Evolutionary conservation across 2,113 vertebrate genomes (phyloP), one percentile per base, ranked within the genome.

Genomic region (Corvus cornix): DNA sequence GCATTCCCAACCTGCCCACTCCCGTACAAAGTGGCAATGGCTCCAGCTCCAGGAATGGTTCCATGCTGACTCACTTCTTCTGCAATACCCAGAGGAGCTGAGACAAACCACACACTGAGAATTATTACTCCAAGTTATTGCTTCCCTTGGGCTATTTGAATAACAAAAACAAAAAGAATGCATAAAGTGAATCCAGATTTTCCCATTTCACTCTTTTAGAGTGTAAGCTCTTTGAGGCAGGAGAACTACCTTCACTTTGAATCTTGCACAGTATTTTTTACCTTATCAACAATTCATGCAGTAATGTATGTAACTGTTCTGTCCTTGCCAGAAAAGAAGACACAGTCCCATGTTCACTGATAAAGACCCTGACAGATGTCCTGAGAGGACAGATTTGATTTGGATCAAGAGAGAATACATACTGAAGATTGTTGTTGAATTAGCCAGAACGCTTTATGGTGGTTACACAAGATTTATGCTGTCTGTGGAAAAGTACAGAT

Each of bases 71-170:
- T 97, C 91, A 95, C 77, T 84, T 62, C 78, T 90, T 77, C 95
- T 96, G 88, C 75, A 94, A 89, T 78, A 92, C 82, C 84, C 90
- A 96, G 53, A 84, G 83, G 79, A 92, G 75, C 37, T 27, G 70
- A 96, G 90, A 91, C 76, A 97, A 97, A 95, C 95, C 95, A 96
- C 94, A 92, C 90, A 97, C 94, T 90, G 70, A 93, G 94, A 90
- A 93, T 75, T 94, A 91, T 76, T 87, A 89, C 86, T 95, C 60
- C 88, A 79, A 94, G 72, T 93, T 94, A 95, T 88, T 96, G 80
- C 86, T 75, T 96, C 90, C 68, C 84, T 90, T 92, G 72, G 94
- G 83, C 87, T 80, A 96, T 93, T 26, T 90, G 87, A 97, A 80
- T 90, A 96, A 90, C 83, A 96, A 96, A 96, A 96, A 91, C 84